phyloP scores from a whole-genome alignment of 1,140 invertebrate genomes.

The Aricia agestis region DNA sequence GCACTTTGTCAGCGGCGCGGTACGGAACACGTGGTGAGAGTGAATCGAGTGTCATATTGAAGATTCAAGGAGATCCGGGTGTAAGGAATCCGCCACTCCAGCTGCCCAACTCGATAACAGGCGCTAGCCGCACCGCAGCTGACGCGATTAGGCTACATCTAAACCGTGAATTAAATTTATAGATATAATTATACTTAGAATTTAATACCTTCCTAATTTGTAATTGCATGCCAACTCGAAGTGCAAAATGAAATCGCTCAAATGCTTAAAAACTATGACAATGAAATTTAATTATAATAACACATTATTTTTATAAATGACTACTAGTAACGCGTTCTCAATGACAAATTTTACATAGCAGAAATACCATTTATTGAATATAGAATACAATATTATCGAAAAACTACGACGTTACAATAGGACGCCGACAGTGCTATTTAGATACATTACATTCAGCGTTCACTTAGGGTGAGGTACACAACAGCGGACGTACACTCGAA shows the following conservation, averaged over 20 bases:
- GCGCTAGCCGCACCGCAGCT: slow-evolving; percentile 47
- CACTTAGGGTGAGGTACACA: slow-evolving; percentile 53
- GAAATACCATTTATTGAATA: slow-evolving; percentile 74
- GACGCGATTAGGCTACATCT: slow-evolving; percentile 57
- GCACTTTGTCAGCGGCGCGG: neutral
- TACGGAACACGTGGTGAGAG: slow-evolving; percentile 7
- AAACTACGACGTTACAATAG: slow-evolving; percentile 71
- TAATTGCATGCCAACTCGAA: slow-evolving; percentile 63
- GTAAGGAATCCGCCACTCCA: slow-evolving; percentile 25
- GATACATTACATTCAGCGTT: slow-evolving; percentile 57
- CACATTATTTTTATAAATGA: slow-evolving; percentile 61
- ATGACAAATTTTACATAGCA: slow-evolving; percentile 73
- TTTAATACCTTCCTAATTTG: slow-evolving; percentile 63
- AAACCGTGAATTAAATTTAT: slow-evolving; percentile 59
- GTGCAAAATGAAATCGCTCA: slow-evolving; percentile 69
- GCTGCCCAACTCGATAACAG: slow-evolving; percentile 42
- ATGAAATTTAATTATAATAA: slow-evolving; percentile 70
- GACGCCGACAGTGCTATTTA: slow-evolving; percentile 67
- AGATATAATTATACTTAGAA: slow-evolving; percentile 49
- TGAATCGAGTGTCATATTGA: neutral
- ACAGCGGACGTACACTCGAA: slow-evolving; percentile 52
- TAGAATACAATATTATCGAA: slow-evolving; percentile 75
- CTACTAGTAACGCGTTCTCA: slow-evolving; percentile 70
- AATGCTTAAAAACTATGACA: slow-evolving; percentile 73
- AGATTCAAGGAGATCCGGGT: slow-evolving; percentile 8